Evolutionary conservation across 2,888 invertebrate genomes (phyloP).

Genomic region (Oscheius onirici): DNA sequence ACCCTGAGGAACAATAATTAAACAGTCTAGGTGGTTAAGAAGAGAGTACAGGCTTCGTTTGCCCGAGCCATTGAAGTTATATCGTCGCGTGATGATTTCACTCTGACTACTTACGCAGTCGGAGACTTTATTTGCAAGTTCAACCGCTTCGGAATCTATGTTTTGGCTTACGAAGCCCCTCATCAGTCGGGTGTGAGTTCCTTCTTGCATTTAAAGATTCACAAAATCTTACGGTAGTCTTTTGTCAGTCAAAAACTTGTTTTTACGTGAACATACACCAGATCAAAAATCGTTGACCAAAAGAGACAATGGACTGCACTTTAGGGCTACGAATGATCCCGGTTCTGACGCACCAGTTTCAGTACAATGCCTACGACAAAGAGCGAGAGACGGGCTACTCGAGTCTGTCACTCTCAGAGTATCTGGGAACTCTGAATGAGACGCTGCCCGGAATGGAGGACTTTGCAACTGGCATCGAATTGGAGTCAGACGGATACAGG

Average conservation of each 20-base stretch:
- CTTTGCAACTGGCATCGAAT: neutral
- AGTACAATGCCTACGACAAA: slow-evolving; percentile 7
- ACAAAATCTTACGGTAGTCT: too few species aligned
- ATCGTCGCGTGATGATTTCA: slow-evolving; percentile 1
- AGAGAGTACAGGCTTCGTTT: neutral
- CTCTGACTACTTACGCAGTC: neutral
- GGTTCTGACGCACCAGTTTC: too few species aligned
- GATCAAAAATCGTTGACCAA: too few species aligned
- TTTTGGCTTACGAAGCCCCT: slow-evolving; percentile 12
- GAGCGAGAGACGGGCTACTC: neutral
- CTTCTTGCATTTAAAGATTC: too few species aligned
- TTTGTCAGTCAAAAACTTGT: too few species aligned
- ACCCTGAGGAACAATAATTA: too few species aligned
- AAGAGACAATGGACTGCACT: too few species aligned
- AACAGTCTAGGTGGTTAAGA: neutral
- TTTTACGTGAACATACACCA: too few species aligned
- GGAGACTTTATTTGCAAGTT: slow-evolving; percentile 22
- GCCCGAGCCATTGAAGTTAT: slow-evolving; percentile 10
- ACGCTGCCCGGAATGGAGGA: neutral
- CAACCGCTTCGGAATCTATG: neutral
- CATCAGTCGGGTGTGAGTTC: slow-evolving; percentile 1
- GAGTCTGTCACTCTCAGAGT: neutral
- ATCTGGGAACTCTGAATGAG: neutral
- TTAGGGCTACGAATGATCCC: too few species aligned
- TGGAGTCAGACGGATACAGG: slow-evolving; percentile 13